These are phyloP conservation scores for Spongilla lacustris DNA, from an alignment of 37 sponge, comb jelly and placozoan species.

Conservation along the genomic window DNA sequence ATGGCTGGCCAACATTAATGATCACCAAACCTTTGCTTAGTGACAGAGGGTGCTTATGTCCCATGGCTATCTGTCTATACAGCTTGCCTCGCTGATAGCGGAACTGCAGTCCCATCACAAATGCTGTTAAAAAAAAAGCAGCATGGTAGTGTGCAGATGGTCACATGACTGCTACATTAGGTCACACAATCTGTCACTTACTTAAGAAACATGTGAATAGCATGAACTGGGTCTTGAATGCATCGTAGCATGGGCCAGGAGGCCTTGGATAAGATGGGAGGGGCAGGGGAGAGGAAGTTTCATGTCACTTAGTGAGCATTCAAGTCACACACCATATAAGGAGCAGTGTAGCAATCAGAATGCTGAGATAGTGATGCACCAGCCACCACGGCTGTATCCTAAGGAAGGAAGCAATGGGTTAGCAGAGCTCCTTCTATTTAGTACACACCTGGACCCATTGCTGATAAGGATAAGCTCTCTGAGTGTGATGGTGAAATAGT, in stretches of 20 bases:
- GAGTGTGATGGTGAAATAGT: constrained; percentile 78
- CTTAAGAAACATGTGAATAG: constrained; percentile 51
- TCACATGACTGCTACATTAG: neutral
- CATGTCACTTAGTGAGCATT: neutral
- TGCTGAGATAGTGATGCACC: constrained; percentile 71
- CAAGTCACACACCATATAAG: constrained; percentile 68
- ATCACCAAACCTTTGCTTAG: constrained; percentile 40
- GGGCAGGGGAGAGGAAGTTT: too few relatives aligned
- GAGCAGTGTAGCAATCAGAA: constrained; percentile 49
- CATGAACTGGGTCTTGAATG: constrained; percentile 68
- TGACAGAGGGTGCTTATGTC: constrained; percentile 60
- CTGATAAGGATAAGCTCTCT: constrained; percentile 64
- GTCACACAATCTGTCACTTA: constrained; percentile 8
- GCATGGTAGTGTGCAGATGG: too few relatives aligned
- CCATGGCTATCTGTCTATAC: constrained; percentile 67
- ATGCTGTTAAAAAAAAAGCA: constrained; percentile 17
- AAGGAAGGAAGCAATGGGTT: neutral
- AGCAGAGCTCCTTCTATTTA: neutral
- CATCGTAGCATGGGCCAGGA: constrained; percentile 65
- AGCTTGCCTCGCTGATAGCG: constrained; percentile 64
- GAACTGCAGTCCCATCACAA: constrained; percentile 70
- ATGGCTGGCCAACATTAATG: neutral
- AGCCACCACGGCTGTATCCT: constrained; percentile 82
- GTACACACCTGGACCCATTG: constrained; percentile 72
- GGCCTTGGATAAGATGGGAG: too few relatives aligned